Base-by-base conservation (phyloP, 1,140 invertebrate genomes). In the Potamilus streckersoni region DNA sequence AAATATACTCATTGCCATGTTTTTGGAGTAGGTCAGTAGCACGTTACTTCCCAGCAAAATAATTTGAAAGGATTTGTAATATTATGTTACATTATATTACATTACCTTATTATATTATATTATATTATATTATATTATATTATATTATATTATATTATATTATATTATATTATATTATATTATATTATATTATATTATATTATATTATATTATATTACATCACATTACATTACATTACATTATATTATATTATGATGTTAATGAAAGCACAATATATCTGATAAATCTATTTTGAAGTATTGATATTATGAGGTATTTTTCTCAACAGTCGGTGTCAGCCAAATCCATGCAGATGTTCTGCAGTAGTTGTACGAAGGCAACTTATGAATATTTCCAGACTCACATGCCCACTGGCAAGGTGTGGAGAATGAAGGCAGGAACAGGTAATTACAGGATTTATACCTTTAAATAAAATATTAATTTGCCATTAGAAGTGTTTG, bases 341-440 rank as follows among this genome's bases (percentile, higher is more conserved):
- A 13, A 66, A 19, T 57, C 62, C 57, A 76, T 71, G 69, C 71
- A 76, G 49, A 69, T 71, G 56, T 76, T 76, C 62, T 38, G 63
- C 17, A 49, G 19, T n/a, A 76, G 71, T 56, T 71, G 61, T 67
- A 66, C 55, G 16, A 71, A 38, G 31, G 12, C 62, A 31, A 69
- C 74, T 14, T n/a, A 62, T 19, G 74, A 76, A 23, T 76, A 76
- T 49, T 71, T 76, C 69, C 66, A 76, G 57, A 31, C 63, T 49
- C 64, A 76, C 31, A 76, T 76, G 74, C 69, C 74, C 4, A 60
- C 62, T 31, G 74, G 62, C 2, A 76, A 76, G 31, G 69, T 60
- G 2, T 76, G 74, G 74, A 76, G 27, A 31, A 71, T 38, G 57
- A 76, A 76, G 49, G 60, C 68, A 71, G 74, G 71, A 55, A 15